Conservation (phyloP, 2,113 vertebrate genomes). For the Harpagus bidentatus region DNA sequence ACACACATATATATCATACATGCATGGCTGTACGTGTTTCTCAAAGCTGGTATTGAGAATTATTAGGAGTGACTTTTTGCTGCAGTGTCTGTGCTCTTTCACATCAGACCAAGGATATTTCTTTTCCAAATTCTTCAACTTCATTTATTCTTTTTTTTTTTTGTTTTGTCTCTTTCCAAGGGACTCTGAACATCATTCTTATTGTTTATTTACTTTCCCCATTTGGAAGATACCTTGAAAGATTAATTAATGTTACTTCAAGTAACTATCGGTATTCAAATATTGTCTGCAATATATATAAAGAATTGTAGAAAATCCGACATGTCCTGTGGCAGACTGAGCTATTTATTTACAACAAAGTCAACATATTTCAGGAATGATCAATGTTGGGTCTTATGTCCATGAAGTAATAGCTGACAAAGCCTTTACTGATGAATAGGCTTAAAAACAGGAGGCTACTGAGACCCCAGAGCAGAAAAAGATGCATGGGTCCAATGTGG, state of each 20-base stretch:
- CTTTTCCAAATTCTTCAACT: not conserved
- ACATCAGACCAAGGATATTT: not conserved
- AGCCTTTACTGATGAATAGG: not conserved
- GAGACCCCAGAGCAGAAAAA: not conserved
- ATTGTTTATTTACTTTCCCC: not conserved
- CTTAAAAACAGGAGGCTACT: not conserved
- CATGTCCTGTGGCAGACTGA: not conserved
- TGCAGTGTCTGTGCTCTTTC: not conserved
- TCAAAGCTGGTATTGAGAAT: not conserved
- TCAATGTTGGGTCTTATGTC: not conserved
- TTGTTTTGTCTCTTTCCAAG: not conserved
- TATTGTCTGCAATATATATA: not conserved
- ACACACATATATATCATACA: not conserved
- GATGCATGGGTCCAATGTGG: not conserved
- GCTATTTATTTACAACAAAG: not conserved
- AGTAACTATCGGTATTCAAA: not conserved
- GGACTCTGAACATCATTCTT: not conserved
- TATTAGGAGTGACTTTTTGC: not conserved
- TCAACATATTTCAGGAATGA: not conserved
- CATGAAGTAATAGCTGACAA: not conserved
- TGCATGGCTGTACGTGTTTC: not conserved
- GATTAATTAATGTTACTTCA: not conserved
- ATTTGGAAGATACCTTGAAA: not conserved
- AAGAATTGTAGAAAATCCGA: not conserved
- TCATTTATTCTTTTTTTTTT: not conserved